phyloP scores from a whole-genome alignment of 2,113 vertebrate species.

The Eublepharis macularius region DNA sequence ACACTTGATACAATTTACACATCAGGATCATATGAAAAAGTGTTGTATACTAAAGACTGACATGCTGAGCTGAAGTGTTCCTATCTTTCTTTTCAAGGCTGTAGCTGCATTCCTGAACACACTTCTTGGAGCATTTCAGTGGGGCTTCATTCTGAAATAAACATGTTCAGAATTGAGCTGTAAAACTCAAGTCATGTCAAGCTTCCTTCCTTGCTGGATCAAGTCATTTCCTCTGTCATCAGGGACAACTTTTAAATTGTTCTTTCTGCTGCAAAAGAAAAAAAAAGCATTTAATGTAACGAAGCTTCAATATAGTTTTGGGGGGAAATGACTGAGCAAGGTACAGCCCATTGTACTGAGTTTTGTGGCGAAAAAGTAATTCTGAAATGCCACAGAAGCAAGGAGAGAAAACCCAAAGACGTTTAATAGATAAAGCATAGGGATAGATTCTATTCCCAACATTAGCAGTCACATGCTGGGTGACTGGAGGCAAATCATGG shows the following conservation, averaged over 20 bases:
- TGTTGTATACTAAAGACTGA: no score
- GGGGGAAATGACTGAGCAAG: not conserved
- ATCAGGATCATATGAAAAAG: no score
- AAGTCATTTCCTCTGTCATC: not conserved
- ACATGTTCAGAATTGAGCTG: not conserved
- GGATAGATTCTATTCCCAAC: slow-evolving; percentile 28
- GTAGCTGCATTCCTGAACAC: not conserved
- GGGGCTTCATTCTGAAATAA: not conserved
- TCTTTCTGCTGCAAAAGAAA: not conserved
- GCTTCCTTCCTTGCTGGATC: not conserved
- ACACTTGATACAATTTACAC: no score
- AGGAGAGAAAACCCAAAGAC: not conserved
- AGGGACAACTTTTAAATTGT: not conserved
- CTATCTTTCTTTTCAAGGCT: not conserved
- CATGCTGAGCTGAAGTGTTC: not conserved
- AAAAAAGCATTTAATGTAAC: not conserved
- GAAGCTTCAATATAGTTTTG: not conserved
- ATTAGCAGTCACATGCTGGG: slow-evolving; percentile 37
- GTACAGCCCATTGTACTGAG: not conserved
- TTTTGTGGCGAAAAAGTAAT: not conserved
- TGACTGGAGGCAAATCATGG: slow-evolving; percentile 47
- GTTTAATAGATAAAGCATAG: slow-evolving; percentile 10
- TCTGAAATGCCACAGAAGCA: not conserved
- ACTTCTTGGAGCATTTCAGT: not conserved
- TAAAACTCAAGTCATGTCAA: not conserved